Percentiles rank a stretch among this genome's conserved stretches.
phyloP scores from a whole-genome alignment of 2,113 vertebrate species.

The Rostratula benghalensis region DNA sequence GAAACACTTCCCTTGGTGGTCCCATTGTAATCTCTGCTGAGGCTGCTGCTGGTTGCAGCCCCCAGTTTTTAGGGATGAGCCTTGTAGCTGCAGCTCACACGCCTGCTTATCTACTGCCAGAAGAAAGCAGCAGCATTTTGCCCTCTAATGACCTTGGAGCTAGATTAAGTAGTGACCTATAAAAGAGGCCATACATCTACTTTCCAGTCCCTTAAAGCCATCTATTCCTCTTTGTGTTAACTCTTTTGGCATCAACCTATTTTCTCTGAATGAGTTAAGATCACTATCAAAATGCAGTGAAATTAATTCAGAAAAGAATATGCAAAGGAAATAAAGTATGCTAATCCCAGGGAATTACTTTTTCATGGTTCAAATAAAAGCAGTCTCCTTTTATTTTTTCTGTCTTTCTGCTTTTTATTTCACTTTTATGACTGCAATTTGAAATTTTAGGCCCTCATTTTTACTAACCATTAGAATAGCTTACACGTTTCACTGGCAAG shows the following conservation, averaged over 20 bases:
- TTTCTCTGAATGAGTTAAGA: neutral
- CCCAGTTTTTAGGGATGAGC: neutral
- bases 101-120: neutral
- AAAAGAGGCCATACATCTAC: neutral
- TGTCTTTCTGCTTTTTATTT: slow-evolving; percentile 20
- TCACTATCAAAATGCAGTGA: neutral
- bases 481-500: neutral
- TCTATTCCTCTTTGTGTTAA: neutral
- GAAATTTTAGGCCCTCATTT: neutral
- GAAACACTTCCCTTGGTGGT: fast-evolving
- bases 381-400: neutral
- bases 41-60: neutral
- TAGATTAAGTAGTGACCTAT: neutral
- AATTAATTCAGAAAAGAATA: slow-evolving; percentile 45
- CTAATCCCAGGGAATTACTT: slow-evolving; percentile 33
- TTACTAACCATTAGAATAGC: neutral
- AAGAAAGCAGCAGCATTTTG: neutral
- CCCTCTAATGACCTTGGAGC: neutral
- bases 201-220: neutral
- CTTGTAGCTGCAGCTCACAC: neutral
- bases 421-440: neutral
- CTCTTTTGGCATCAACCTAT: neutral
- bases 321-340: slow-evolving; percentile 14
- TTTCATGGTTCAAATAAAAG: slow-evolving; percentile 19
- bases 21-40: neutral